phyloP scores from a whole-genome alignment of 1,140 invertebrate genomes.

The Oryctes rhinoceros region DNA sequence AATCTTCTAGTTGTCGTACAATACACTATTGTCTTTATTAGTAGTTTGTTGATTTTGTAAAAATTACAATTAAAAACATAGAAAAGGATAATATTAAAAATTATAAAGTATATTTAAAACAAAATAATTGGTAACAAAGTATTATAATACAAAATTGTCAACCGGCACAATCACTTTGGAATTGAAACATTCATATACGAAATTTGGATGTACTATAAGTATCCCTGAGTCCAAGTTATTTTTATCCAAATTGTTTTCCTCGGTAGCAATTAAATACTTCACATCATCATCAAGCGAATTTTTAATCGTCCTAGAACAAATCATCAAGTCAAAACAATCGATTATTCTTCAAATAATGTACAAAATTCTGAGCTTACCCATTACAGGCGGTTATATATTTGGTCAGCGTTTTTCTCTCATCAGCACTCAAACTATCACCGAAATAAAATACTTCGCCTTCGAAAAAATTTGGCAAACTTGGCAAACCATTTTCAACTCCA shows the following conservation, averaged over 20 bases:
- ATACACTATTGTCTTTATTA: no score
- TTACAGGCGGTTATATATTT: slow-evolving; percentile 37
- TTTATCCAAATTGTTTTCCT: neutral
- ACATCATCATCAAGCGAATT: neutral
- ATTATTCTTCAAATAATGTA: neutral
- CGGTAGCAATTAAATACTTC: neutral
- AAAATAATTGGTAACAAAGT: neutral
- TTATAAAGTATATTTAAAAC: slow-evolving; percentile 14
- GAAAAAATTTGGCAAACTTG: slow-evolving; percentile 34
- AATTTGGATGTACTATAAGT: slow-evolving; percentile 22
- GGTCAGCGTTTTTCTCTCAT: neutral
- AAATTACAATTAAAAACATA: neutral
- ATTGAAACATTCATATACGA: slow-evolving; percentile 34
- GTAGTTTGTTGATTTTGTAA: no score
- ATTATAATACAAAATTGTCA: slow-evolving; percentile 18
- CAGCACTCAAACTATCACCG: slow-evolving; percentile 11
- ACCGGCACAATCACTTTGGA: neutral
- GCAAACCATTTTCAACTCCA: neutral
- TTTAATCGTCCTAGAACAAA: slow-evolving; percentile 18
- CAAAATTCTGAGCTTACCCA: slow-evolving; percentile 7
- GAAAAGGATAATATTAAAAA: neutral
- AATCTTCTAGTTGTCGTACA: no score
- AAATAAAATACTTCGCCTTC: slow-evolving; percentile 24
- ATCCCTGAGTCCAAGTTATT: neutral
- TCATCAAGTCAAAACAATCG: neutral